These are phyloP conservation scores for Gracilinanus agilis DNA, from an alignment of 2,113 vertebrate genomes.

Conservation along the genomic window DNA sequence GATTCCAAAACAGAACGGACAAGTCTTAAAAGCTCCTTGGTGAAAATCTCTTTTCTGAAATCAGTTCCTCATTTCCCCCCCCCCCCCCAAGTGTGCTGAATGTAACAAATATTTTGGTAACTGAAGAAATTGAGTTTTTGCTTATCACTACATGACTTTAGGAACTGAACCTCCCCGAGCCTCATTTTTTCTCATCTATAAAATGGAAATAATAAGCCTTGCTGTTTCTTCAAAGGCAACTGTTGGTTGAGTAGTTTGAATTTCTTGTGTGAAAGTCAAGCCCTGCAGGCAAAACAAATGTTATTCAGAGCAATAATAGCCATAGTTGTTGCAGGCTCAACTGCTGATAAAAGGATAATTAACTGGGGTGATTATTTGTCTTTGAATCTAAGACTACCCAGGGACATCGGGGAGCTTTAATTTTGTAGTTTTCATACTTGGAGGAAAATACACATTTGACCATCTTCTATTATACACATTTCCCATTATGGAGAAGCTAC, in stretches of 20 bases:
- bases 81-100: background rate
- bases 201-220: slow-evolving; percentile 32
- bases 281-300: background rate
- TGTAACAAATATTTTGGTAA: slow-evolving; percentile 19
- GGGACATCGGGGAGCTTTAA: background rate
- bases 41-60: background rate
- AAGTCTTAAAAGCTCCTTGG: slow-evolving; percentile 39
- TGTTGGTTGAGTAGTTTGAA: background rate
- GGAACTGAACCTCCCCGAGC: background rate
- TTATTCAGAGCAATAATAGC: background rate
- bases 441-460: slow-evolving; percentile 43
- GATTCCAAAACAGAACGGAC: slow-evolving; percentile 30
- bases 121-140: slow-evolving; percentile 18
- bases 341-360: background rate
- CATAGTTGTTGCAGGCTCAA: background rate
- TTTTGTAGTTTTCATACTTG: background rate
- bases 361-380: background rate
- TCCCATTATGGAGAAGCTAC: background rate
- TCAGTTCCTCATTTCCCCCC: slow-evolving; percentile 28
- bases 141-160: slow-evolving; percentile 25
- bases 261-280: background rate
- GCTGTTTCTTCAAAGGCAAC: background rate
- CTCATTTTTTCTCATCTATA: slow-evolving; percentile 30
- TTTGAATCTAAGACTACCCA: slow-evolving; percentile 25
- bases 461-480: slow-evolving; percentile 9